phyloP scores from a whole-genome alignment of 2,888 invertebrate genomes.

The Thereva unica region DNA sequence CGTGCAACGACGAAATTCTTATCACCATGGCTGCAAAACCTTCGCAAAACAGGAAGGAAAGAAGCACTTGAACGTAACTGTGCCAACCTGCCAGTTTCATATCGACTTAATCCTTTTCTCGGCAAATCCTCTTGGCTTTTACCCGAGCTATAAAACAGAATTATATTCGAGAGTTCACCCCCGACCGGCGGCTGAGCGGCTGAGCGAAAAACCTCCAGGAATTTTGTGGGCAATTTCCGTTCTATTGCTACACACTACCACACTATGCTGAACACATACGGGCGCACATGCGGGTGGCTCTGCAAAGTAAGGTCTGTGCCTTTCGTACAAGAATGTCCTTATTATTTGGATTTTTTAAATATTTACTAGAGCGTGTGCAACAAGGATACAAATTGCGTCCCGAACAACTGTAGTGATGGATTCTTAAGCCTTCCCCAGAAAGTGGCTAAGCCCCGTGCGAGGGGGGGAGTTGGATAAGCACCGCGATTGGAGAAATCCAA shows the following conservation, averaged over 20 bases:
- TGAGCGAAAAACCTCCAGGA: neutral
- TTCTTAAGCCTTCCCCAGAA: neutral
- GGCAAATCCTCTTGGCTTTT: conserved; percentile 15
- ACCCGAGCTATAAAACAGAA: conserved; percentile 18
- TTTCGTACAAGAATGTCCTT: conserved; percentile 3
- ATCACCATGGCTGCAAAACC: neutral
- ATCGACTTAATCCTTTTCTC: conserved; percentile 26
- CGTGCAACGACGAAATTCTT: too few relatives aligned
- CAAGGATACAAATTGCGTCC: conserved; percentile 12
- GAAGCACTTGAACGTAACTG: conserved; percentile 19
- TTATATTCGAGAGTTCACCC: neutral
- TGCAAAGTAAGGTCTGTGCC: neutral
- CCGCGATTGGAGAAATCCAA: conserved; percentile 10
- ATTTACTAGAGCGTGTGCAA: conserved; percentile 3
- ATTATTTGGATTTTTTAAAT: conserved; percentile 11
- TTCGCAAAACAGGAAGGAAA: neutral
- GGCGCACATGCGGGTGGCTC: too few relatives aligned
- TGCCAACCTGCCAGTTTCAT: conserved; percentile 22
- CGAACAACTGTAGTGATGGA: conserved; percentile 13
- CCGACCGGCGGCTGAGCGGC: conserved; percentile 13
- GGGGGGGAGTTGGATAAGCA: conserved; percentile 1
- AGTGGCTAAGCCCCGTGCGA: neutral
- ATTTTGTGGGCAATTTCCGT: conserved; percentile 18
- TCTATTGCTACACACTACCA: too few relatives aligned
- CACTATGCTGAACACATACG: too few relatives aligned